Evolutionary conservation across 2,888 invertebrate species (phyloP), one percentile per base, ranked within the genome.

Genomic region (Sipha maydis): DNA sequence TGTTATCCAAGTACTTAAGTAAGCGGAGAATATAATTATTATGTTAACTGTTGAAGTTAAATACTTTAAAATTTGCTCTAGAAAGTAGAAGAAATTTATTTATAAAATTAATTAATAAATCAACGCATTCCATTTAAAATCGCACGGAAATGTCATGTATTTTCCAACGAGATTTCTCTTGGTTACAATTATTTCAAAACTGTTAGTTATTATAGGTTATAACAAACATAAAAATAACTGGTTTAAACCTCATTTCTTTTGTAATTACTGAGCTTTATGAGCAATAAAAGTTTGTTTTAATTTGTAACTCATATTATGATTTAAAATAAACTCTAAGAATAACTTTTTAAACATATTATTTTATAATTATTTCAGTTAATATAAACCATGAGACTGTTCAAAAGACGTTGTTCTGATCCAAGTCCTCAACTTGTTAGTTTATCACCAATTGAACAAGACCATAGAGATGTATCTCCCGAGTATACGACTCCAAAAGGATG

Each of bases 341-440:
- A 5, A 17, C 11, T 84, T 31, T 0, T 11, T 54, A n/a, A 73
- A 34, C 9, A 67, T 8, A 41, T 34, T 34, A 34, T 28, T 48
- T 28, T 28, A 31, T 25, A 14, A 76, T n/a, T 8, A 48, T 85
- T 85, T 78, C 34, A 85, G 85, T 54, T 85, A 19, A 78, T 11
- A 31, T 19, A 54, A 4, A 85, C 19, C 90, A 93, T 93, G 93
- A 92, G 93, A 90, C 91, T 94, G 89, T 94, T 93, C 91, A 93
- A 93, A 91, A 92, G 94, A 91, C 92, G 93, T 89, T 92, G 92
- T 90, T 93, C 93, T 89, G 93, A 94, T 91, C 93, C 93, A 89
- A 93, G 93, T 91, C 94, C 94, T 38, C 94, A 94, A 91, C 91
- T 94, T 90, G 93, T 94, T 83, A 93, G 93, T 90, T 91, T 93